These are phyloP conservation scores for Bombus ignitus DNA, from an alignment of 1,140 invertebrate genomes.

Conservation along the genomic window DNA sequence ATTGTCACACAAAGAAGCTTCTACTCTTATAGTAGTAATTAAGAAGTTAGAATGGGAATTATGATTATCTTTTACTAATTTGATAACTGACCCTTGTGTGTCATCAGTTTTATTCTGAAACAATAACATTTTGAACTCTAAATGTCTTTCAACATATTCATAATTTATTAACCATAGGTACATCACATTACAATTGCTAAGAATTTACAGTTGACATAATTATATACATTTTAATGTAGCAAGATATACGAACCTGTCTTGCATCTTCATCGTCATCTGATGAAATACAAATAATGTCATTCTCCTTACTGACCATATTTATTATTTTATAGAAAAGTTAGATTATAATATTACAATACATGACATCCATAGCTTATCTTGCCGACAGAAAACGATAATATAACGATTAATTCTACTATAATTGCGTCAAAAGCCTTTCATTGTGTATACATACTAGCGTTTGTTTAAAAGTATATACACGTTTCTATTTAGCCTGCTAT, in stretches of 20 bases:
- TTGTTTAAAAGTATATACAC: not conserved
- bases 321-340: not conserved
- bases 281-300: constrained; percentile 65
- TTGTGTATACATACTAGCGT: not conserved
- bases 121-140: not conserved
- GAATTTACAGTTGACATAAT: not conserved
- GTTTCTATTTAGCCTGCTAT: not conserved
- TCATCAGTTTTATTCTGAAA: constrained; percentile 17
- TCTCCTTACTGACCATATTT: constrained; percentile 16
- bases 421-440: not conserved
- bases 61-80: not conserved
- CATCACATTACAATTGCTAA: not conserved
- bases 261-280: constrained; percentile 59
- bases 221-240: not conserved
- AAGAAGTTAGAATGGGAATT: not conserved
- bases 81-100: not conserved
- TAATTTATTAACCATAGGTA: not conserved
- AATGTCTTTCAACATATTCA: not conserved
- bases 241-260: constrained; percentile 49
- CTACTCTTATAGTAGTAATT: not conserved
- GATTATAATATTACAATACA: not conserved
- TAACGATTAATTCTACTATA: not conserved
- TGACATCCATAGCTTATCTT: not conserved
- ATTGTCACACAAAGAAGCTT: not conserved
- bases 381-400: too few relatives aligned